phyloP scores from a whole-genome alignment of 2,113 vertebrate genomes.

The Corydoras maculifer region DNA sequence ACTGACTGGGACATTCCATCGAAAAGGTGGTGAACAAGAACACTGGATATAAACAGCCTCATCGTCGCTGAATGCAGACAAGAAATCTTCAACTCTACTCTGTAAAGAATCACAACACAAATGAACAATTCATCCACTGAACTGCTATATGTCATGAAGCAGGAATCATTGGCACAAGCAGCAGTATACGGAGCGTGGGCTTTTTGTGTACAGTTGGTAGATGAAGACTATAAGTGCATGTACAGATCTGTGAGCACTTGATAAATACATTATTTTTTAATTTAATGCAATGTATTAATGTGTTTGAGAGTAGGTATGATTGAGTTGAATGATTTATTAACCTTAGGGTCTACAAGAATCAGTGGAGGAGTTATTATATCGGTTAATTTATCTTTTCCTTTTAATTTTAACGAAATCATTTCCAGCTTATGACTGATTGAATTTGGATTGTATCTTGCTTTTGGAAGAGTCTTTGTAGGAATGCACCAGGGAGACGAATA shows the following conservation, averaged over 20 bases:
- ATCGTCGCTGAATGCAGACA: too few species aligned
- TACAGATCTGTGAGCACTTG: slow-evolving; percentile 9
- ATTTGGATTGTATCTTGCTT: not conserved
- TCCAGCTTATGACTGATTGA: not conserved
- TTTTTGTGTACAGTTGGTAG: slow-evolving; percentile 1
- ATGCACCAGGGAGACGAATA: not conserved
- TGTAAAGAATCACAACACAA: too few species aligned
- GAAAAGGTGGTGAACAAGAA: not conserved
- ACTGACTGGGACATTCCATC: not conserved
- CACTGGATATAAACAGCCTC: not conserved
- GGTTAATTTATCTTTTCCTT: too few species aligned
- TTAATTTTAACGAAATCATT: not conserved
- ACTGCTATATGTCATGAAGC: not conserved
- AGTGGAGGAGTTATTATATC: too few species aligned
- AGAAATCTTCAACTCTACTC: too few species aligned
- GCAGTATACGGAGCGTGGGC: not conserved
- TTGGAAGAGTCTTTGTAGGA: not conserved
- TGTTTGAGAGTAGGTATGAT: too few species aligned
- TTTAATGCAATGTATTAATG: too few species aligned
- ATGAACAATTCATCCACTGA: not conserved
- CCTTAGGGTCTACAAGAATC: too few species aligned
- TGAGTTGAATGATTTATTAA: too few species aligned
- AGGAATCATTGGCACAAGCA: slow-evolving; percentile 1
- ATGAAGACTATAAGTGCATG: slow-evolving; percentile 1
- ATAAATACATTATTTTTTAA: not conserved